Base-by-base conservation (phyloP, 2,113 vertebrate species). In the Parus major region DNA sequence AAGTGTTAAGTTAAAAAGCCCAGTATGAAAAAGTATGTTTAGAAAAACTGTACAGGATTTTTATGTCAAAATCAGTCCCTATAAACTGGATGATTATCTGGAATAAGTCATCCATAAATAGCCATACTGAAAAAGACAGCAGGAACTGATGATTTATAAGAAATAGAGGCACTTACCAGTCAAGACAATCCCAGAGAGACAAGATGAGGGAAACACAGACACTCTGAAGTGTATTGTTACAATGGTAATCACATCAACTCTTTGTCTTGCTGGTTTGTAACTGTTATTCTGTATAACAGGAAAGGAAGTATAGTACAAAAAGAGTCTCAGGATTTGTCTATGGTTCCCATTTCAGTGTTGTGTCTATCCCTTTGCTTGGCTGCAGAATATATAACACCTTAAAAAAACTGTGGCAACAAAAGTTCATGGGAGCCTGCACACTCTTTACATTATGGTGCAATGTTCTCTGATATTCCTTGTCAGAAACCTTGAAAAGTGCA, bases 101-200 rank as follows among this genome's bases (percentile, higher is more conserved):
- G 72, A 75, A 81, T 66, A 90, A 84, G 56, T 82, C 82, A 88
- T 75, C 68, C 80, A 68, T 70, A 78, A 49, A 60, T 66, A 95
- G 41, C 31, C 31, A 15, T 70, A 50, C 31, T 41, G 35, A 78
- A 71, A 92, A 86, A 94, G 82, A 75, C 82, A 87, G 65, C 21
- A 72, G 69, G 65, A 93, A 76, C 39, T 65, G 86, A 52, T 72
- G 70, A 85, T 96, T 94, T 96, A 57, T 84, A 72, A 86, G 41
- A 76, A 93, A 86, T 61, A 90, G 80, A 28, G 50, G n/a, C 2
- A 9, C 28, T 92, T 94, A 71, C 49, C 66, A 91, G 53, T 79
- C 73, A 93, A 88, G 77, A 61, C n/a, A 94, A 68, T 52, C 39
- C 61, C 71, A 63, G 82, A 70, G 60, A 84, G 61, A 78, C 44